A percentile compares a stretch with the other conserved stretches of the same genome.
Evolutionary conservation across 2,888 invertebrate species (phyloP).

Genomic region (Heterodera filipjevi): DNA sequence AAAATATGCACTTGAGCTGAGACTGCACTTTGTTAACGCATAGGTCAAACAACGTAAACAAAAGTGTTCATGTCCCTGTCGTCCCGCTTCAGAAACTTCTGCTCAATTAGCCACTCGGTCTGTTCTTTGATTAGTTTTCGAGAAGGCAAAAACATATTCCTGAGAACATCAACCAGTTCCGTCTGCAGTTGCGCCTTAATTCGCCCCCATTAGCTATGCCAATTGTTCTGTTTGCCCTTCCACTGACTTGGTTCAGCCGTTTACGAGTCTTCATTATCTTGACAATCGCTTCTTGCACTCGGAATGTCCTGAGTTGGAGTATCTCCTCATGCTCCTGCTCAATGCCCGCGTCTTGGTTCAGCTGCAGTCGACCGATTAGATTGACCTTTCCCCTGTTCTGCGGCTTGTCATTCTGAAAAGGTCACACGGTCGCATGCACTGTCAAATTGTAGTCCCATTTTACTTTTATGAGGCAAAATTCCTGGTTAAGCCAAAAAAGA

Average conservation of each 20-base stretch:
- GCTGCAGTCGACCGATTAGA: slow-evolving; percentile 88
- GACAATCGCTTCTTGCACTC: slow-evolving; percentile 93
- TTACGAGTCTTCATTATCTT: slow-evolving; percentile 99
- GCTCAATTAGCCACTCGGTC: slow-evolving; percentile 98
- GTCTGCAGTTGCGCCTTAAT: slow-evolving; percentile 90
- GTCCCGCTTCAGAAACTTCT: slow-evolving; percentile 67
- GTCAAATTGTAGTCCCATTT: neutral
- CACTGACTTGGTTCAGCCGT: slow-evolving; percentile 77
- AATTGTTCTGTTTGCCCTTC: slow-evolving; percentile 76
- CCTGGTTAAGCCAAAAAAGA: slow-evolving; percentile 96
- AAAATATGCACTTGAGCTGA: no score
- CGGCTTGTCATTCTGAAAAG: slow-evolving; percentile 83
- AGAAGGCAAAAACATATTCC: slow-evolving; percentile 98
- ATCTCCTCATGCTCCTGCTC: slow-evolving; percentile 98
- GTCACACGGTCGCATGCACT: neutral
- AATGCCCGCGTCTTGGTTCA: slow-evolving; percentile 64
- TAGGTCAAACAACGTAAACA: slow-evolving; percentile 50
- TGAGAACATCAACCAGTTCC: slow-evolving; percentile 94
- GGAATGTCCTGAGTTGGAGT: slow-evolving; percentile 88
- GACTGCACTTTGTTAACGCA: neutral
- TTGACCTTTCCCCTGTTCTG: slow-evolving; percentile 94
- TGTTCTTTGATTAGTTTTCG: slow-evolving; percentile 99
- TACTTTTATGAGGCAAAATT: slow-evolving; percentile 74
- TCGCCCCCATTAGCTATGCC: slow-evolving; percentile 61
- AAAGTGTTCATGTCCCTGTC: slow-evolving; percentile 56